Percentiles rank a stretch among this genome's conserved stretches.
phyloP scores from a whole-genome alignment of 2,797 vertebrate genomes.

The Potorous gilbertii region DNA sequence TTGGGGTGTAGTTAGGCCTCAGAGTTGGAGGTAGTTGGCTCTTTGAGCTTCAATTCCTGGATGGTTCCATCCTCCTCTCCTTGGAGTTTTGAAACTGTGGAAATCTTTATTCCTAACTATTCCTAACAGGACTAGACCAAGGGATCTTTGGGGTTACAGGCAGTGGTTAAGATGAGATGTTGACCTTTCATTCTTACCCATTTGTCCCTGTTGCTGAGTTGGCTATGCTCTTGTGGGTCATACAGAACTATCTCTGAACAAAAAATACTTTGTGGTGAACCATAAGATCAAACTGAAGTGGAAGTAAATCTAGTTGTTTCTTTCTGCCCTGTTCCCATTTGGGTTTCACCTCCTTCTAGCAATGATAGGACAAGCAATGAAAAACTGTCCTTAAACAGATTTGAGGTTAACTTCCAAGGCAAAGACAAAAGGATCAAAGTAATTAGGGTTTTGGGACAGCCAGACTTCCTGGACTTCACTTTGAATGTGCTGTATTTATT shows the following conservation, averaged over 20 bases:
- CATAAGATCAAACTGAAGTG: background rate
- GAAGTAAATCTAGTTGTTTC: background rate
- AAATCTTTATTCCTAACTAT: background rate
- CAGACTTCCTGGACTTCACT: background rate
- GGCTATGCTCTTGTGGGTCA: background rate
- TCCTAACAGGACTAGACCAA: background rate
- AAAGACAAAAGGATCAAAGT: constrained; percentile 32
- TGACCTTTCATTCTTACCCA: background rate
- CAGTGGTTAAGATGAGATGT: background rate
- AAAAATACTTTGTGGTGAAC: background rate
- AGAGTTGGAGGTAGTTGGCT: background rate
- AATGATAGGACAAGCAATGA: background rate
- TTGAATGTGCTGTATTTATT: background rate
- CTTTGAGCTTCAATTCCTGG: background rate
- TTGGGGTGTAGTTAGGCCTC: constrained; percentile 33
- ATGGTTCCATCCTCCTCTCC: background rate
- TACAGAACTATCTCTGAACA: background rate
- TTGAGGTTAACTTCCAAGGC: constrained; percentile 13
- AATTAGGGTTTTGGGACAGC: constrained; percentile 13
- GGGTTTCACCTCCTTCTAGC: constrained; percentile 2
- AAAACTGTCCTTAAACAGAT: constrained; percentile 34
- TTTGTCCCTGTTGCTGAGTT: background rate
- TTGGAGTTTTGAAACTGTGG: constrained; percentile 16
- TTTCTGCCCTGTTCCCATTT: background rate
- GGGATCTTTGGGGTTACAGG: background rate